A percentile compares a stretch with the other conserved stretches of the same genome.
phyloP scores from a whole-genome alignment of 2,888 invertebrate genomes.

The Lucinisca nassula region DNA sequence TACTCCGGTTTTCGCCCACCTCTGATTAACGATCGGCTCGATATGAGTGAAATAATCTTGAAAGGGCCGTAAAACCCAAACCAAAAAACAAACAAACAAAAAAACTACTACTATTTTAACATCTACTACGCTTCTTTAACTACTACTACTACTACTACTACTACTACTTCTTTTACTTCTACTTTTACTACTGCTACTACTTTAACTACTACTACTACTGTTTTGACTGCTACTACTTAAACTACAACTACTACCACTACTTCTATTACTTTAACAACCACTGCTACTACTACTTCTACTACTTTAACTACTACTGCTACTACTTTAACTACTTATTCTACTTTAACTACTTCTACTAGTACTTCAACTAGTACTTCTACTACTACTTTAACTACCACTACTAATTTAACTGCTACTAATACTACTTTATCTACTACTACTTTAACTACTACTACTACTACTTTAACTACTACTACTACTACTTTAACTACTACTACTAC shows the following conservation, averaged over 20 bases:
- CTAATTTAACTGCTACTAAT: too few species aligned
- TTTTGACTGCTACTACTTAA: too few species aligned
- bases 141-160: conserved; percentile 11
- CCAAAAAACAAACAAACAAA: too few species aligned
- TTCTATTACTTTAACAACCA: too few species aligned
- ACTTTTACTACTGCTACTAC: too few species aligned
- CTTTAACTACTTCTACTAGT: neutral
- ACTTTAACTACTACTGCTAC: neutral
- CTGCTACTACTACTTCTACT: neutral
- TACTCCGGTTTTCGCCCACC: too few species aligned
- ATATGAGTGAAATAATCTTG: too few species aligned
- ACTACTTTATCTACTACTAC: conserved; percentile 22
- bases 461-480: neutral
- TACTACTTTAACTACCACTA: too few species aligned
- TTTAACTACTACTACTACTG: neutral
- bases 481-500: neutral
- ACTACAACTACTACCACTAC: too few species aligned
- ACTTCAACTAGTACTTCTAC: neutral
- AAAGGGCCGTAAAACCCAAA: too few species aligned
- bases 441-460: neutral
- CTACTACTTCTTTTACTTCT: conserved; percentile 1
- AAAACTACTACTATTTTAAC: too few species aligned
- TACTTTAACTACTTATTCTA: neutral
- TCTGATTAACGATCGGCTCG: too few species aligned
- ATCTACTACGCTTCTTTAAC: neutral